Percentiles rank a stretch among this genome's conserved stretches.
Evolutionary conservation across 2,888 invertebrate species (phyloP).

Genomic region (Lacanobia oleracea): DNA sequence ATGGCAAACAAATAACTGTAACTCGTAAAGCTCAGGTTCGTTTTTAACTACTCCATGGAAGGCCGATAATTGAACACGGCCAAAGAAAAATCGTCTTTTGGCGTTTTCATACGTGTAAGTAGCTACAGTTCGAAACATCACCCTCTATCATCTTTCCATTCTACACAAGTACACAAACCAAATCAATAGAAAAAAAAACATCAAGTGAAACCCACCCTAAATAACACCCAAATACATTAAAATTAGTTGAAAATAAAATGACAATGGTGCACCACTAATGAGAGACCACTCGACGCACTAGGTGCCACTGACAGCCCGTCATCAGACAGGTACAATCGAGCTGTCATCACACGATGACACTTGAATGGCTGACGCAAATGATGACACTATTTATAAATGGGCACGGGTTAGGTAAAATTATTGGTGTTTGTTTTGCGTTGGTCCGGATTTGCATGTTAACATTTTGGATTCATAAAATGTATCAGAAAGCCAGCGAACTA

Average conservation of each 20-base stretch:
- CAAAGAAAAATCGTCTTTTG: no score
- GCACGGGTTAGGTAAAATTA: slow-evolving; percentile 40
- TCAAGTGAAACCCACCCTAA: neutral
- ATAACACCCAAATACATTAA: slow-evolving; percentile 10
- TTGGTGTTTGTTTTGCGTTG: slow-evolving; percentile 32
- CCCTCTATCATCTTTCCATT: no score
- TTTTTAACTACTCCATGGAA: no score
- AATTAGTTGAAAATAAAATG: slow-evolving; percentile 48
- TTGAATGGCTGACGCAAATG: slow-evolving; percentile 60
- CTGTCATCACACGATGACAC: slow-evolving; percentile 48
- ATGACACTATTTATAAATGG: slow-evolving; percentile 51
- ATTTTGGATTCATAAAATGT: neutral
- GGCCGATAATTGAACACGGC: no score
- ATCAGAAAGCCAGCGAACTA: neutral
- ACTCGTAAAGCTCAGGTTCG: no score
- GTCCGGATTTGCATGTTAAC: neutral
- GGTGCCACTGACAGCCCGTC: slow-evolving; percentile 61
- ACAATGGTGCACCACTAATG: slow-evolving; percentile 47
- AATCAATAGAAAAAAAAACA: neutral
- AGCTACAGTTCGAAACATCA: no score
- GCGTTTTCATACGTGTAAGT: no score
- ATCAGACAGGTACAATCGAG: slow-evolving; percentile 54
- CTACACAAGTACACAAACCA: no score
- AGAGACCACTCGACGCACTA: slow-evolving; percentile 49
- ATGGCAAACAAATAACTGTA: no score